Evolutionary conservation across 2,888 invertebrate species (phyloP).

Genomic region (Deilephila elpenor): DNA sequence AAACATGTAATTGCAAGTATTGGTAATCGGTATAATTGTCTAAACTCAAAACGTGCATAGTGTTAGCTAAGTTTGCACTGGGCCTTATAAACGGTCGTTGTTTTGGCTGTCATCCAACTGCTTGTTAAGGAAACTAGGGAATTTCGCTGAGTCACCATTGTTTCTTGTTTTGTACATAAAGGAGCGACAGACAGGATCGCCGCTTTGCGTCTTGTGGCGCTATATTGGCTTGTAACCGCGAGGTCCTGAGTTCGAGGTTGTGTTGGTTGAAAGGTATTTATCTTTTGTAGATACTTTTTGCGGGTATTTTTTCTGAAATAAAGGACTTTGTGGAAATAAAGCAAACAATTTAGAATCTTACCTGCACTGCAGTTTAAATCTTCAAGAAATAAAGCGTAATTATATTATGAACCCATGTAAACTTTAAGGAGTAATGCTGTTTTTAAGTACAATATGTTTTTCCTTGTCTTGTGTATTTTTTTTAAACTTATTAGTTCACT

Average conservation of each 20-base stretch:
- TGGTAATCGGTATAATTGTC: slow-evolving; percentile 5
- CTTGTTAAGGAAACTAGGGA: slow-evolving; percentile 79
- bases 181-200: slow-evolving; percentile 45
- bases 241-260: not conserved
- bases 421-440: too few relatives aligned
- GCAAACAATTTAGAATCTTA: too few relatives aligned
- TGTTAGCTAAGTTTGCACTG: slow-evolving; percentile 25
- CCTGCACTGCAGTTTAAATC: too few relatives aligned
- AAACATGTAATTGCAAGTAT: not conserved
- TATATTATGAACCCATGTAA: too few relatives aligned
- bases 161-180: slow-evolving; percentile 68
- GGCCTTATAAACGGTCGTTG: slow-evolving; percentile 52
- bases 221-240: not conserved
- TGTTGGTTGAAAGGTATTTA: too few relatives aligned
- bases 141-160: slow-evolving; percentile 67
- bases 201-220: not conserved
- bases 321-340: too few relatives aligned
- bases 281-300: too few relatives aligned
- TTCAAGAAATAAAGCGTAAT: too few relatives aligned
- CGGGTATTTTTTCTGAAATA: too few relatives aligned
- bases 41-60: slow-evolving; percentile 18
- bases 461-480: too few relatives aligned
- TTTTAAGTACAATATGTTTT: too few relatives aligned
- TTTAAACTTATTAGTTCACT: too few relatives aligned
- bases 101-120: slow-evolving; percentile 77